A percentile compares a stretch with the other conserved stretches of the same genome.
Conservation (phyloP, 2,888 invertebrate genomes). For the Ormyrus pomaceus region DNA sequence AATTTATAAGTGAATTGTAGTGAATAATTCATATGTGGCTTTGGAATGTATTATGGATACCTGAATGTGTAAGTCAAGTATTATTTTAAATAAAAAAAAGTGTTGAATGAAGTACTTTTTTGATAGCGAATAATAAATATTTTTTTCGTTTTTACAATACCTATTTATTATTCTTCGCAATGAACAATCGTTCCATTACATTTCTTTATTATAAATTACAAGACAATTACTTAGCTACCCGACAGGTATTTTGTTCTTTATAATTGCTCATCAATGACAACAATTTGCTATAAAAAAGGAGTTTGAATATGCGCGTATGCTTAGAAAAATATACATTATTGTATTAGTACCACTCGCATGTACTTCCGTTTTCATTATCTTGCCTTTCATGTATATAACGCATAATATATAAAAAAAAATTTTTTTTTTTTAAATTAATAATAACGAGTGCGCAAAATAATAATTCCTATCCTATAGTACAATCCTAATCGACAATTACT, state of each 20-base stretch:
- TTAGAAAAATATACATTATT: conserved; percentile 69
- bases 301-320: conserved; percentile 61
- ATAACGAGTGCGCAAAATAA: conserved; percentile 49
- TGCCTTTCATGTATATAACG: conserved; percentile 24
- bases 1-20: conserved; percentile 54
- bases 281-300: conserved; percentile 58
- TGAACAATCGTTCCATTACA: conserved; percentile 64
- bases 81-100: conserved; percentile 56
- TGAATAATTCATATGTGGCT: conserved; percentile 54
- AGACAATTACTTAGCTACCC: conserved; percentile 62
- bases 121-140: conserved; percentile 31
- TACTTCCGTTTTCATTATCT: conserved; percentile 41
- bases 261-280: conserved; percentile 56
- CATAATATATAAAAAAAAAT: conserved; percentile 36
- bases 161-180: conserved; percentile 64
- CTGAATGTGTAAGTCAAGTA: conserved; percentile 56
- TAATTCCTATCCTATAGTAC: conserved; percentile 38
- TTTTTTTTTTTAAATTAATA: conserved; percentile 32
- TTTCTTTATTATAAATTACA: conserved; percentile 65
- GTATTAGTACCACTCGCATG: conserved; percentile 47
- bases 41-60: conserved; percentile 53
- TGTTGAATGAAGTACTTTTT: conserved; percentile 44
- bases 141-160: conserved; percentile 57
- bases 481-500: conserved; percentile 45
- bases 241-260: conserved; percentile 57